Conservation (phyloP, 2,113 vertebrate genomes). For the Eudyptes chrysolophus region DNA sequence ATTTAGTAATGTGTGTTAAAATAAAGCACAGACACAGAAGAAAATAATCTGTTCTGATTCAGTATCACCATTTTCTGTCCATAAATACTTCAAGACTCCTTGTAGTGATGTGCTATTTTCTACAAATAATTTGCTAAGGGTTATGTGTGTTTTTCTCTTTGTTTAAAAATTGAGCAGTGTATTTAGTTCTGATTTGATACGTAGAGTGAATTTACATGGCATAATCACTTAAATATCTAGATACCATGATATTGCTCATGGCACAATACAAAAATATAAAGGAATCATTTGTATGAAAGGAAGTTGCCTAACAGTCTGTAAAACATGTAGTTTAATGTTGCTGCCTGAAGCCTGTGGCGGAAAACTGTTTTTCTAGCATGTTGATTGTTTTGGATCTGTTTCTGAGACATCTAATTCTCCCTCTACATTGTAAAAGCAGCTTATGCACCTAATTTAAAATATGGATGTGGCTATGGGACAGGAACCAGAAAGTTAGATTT, state of each 20-base stretch:
- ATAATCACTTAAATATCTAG: not conserved
- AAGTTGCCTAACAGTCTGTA: not conserved
- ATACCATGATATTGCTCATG: not conserved
- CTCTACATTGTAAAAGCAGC: not conserved
- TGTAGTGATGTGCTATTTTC: not conserved
- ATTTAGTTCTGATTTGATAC: not conserved
- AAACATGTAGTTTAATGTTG: not conserved
- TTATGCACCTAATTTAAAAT: not conserved
- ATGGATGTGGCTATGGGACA: not conserved
- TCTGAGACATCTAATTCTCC: not conserved
- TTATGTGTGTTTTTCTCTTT: not conserved
- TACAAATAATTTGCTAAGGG: not conserved
- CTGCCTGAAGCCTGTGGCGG: not conserved
- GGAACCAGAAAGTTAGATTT: not conserved
- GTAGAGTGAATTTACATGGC: not conserved
- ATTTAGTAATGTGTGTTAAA: not conserved
- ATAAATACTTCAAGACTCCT: not conserved
- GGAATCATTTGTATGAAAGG: not conserved
- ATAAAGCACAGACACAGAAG: not conserved
- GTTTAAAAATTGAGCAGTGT: not conserved
- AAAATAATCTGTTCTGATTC: not conserved
- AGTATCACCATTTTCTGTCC: not conserved
- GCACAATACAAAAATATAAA: not conserved
- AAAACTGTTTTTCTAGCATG: not conserved
- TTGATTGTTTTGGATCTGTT: not conserved